Conservation (phyloP, 37 sponge, comb jelly and placozoan species). For the Agelas oroides region DNA sequence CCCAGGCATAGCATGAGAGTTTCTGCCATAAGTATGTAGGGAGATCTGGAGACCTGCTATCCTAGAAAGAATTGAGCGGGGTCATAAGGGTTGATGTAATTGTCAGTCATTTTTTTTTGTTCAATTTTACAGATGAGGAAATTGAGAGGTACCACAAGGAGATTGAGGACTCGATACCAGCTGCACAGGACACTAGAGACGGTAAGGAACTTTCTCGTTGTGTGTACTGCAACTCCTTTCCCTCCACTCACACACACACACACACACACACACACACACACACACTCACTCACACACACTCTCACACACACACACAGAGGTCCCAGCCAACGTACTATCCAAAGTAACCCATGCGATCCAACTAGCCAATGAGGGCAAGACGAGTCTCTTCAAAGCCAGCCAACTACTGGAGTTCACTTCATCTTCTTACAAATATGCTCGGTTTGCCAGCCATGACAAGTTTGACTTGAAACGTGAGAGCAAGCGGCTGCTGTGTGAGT, state of each 20-base stretch:
- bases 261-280: too few relatives aligned
- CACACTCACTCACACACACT: too few relatives aligned
- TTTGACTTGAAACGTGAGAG: conserved; percentile 18
- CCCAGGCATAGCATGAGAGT: too few relatives aligned
- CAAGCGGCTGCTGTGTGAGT: background rate
- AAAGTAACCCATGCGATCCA: conserved; percentile 26
- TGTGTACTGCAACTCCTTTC: background rate
- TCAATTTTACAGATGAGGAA: conserved; percentile 26
- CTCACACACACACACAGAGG: background rate
- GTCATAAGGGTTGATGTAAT: too few relatives aligned
- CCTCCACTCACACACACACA: background rate
- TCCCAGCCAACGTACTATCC: conserved; percentile 17
- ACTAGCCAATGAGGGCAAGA: conserved; percentile 39
- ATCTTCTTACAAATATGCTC: conserved; percentile 36
- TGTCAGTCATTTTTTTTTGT: too few relatives aligned
- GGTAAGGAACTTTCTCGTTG: background rate
- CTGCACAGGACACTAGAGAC: conserved; percentile 7
- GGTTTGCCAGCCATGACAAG: conserved; percentile 2
- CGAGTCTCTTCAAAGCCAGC: conserved; percentile 40
- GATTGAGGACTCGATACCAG: conserved; percentile 17
- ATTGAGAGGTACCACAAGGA: conserved; percentile 8
- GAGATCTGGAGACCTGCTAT: too few relatives aligned
- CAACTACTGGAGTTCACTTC: conserved; percentile 34
- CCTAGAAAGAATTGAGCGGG: too few relatives aligned
- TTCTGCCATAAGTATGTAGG: too few relatives aligned